Evolutionary conservation across 2,113 vertebrate species (phyloP).

Genomic region (Corvus cornix): DNA sequence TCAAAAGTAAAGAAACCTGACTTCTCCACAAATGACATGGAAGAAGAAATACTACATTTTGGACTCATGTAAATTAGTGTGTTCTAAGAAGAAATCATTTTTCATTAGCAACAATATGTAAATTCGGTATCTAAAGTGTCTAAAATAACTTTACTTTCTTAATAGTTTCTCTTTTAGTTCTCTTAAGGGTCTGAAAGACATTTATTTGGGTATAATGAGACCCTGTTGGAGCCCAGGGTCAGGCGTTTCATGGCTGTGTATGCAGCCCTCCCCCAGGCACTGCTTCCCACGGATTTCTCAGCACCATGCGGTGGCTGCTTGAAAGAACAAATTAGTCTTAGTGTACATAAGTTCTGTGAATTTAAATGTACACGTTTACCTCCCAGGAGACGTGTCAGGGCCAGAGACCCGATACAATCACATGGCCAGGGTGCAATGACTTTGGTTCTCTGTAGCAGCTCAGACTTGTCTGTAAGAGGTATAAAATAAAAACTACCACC

Average conservation of each 20-base stretch:
- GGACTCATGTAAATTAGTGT: not conserved
- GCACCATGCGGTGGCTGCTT: not conserved
- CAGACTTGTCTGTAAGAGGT: not conserved
- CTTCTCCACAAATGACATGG: not conserved
- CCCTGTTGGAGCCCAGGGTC: not conserved
- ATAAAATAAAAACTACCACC: not conserved
- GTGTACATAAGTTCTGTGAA: not conserved
- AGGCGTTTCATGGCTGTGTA: not conserved
- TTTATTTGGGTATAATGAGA: not conserved
- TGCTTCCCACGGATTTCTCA: not conserved
- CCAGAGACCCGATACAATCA: not conserved
- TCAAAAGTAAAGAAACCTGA: not conserved
- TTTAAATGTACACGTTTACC: not conserved
- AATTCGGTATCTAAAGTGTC: not conserved
- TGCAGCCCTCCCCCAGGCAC: not conserved
- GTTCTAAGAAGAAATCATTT: not conserved
- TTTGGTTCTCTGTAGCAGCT: not conserved
- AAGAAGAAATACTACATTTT: not conserved
- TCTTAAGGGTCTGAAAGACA: not conserved
- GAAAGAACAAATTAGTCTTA: not conserved
- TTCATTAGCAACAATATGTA: not conserved
- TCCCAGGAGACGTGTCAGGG: not conserved
- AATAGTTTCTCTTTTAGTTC: not conserved
- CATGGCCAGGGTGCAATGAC: not conserved
- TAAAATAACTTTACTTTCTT: not conserved